Evolutionary conservation across 2,113 vertebrate genomes (phyloP), one percentile per base, ranked within the genome.

Genomic region (Meriones unguiculatus): DNA sequence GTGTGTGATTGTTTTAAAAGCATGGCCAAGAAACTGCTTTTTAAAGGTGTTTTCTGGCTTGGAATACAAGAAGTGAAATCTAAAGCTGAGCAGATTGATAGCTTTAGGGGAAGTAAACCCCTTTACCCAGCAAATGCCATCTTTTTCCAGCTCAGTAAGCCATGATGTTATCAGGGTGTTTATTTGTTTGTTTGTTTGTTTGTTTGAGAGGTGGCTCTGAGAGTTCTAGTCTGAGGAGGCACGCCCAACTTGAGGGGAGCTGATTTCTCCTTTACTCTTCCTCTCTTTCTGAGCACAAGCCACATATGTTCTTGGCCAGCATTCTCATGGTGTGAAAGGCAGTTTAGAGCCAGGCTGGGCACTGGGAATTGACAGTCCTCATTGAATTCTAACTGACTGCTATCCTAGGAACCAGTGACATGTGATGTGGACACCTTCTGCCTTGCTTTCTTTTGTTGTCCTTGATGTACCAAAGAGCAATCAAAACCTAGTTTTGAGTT

Each of bases 1-100:
- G 2, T 93, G 94, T 57, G 57, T 57, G 93, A 64, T 90, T 77
- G 4, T 94, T 96, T 93, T 62, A 76, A 95, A 91, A 84, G 5
- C 14, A 92, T 89, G 80, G 93, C 62, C 87, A 89, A 87, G 72
- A 94, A 91, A 96, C 75, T 95, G 52, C 46, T 70, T 57, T 93
- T 81, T 69, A 10, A 82, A 57, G 32, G 14, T 81, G 7, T 72
- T 90, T 59, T 77, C 30, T 95, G 85, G 38, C 50, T 96, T 93
- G 77, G 94, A 89, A 87, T 95, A 5, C 30, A 62, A 57, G 24
- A 91, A 73, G 18, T 78, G 64, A 64, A 93, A 95, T 64, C 28
- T 78, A 84, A 90, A 41, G 17, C 38, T 86, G 18, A 24, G 32
- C 7, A 95, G 81, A 87, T 25, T 38, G 22, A 90, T 88, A 52